phyloP scores from a whole-genome alignment of 2,888 invertebrate genomes.

The Clepsis dumicolana region DNA sequence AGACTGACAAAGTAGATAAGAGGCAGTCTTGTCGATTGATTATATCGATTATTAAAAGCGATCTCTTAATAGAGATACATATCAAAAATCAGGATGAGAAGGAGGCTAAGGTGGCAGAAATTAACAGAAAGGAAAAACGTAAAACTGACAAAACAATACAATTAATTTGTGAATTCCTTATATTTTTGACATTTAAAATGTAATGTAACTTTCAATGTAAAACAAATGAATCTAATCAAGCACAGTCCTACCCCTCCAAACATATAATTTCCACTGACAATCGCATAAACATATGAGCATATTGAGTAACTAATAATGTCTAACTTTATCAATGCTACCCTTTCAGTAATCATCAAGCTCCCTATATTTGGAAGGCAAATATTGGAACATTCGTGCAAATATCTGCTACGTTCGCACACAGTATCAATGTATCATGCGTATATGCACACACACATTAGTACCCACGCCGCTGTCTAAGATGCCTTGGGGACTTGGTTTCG shows the following conservation, averaged over 20 bases:
- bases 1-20: no score
- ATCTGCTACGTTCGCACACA: constrained; percentile 22
- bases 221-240: not conserved
- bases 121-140: no score
- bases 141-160: no score
- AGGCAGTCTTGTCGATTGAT: no score
- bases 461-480: not conserved
- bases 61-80: no score
- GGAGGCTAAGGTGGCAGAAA: no score
- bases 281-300: not conserved
- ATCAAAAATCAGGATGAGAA: no score
- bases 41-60: no score
- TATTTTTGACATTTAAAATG: not conserved
- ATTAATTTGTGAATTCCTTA: no score
- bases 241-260: not conserved
- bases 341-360: constrained; percentile 28
- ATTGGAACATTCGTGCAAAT: constrained; percentile 29
- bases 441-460: constrained; percentile 5
- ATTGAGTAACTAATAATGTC: not conserved
- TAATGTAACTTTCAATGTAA: no score
- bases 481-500: not conserved
- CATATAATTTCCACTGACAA: not conserved
- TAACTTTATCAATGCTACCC: constrained; percentile 2
- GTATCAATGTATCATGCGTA: constrained; percentile 4
- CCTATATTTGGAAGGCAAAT: constrained; percentile 35